These are phyloP conservation scores for Sebastes vulpes DNA, from an alignment of 2,797 vertebrate species.

Conservation along the genomic window DNA sequence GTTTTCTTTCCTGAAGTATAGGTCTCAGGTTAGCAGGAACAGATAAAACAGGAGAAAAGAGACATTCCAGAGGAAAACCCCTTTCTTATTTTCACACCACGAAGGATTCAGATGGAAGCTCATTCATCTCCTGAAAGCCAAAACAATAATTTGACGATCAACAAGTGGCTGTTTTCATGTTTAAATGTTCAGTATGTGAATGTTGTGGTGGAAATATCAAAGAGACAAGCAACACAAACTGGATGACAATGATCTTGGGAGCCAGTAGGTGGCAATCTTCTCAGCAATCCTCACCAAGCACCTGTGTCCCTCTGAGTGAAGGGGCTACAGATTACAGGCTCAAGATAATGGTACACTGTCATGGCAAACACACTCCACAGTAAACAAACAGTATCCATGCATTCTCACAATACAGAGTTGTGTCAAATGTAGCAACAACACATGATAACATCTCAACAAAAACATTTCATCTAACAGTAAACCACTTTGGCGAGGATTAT, in stretches of 20 bases:
- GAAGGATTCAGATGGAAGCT: slow-evolving; percentile 1
- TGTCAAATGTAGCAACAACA: background rate
- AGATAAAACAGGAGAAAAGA: slow-evolving; percentile 46
- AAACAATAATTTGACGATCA: background rate
- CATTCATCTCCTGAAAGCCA: slow-evolving; percentile 17
- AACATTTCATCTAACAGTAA: slow-evolving; percentile 1
- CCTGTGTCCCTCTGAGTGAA: slow-evolving; percentile 26
- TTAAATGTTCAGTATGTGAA: background rate
- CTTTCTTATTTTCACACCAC: slow-evolving; percentile 11
- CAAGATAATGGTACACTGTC: background rate
- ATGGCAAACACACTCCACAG: background rate
- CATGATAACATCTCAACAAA: background rate
- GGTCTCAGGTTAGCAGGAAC: slow-evolving; percentile 41
- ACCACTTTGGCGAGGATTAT: background rate
- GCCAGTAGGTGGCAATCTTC: slow-evolving; percentile 71
- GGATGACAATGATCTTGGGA: slow-evolving; percentile 19
- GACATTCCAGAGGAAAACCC: slow-evolving; percentile 10
- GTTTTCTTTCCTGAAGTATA: slow-evolving; percentile 61
- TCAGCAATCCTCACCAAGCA: slow-evolving; percentile 31
- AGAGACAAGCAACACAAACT: background rate
- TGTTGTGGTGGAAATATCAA: background rate
- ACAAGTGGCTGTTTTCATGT: background rate
- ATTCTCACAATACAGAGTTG: background rate
- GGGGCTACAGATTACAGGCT: background rate
- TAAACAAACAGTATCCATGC: background rate